Evolutionary conservation across 2,888 invertebrate genomes (phyloP), one percentile per base, ranked within the genome.

Genomic region (Mayetiola destructor): DNA sequence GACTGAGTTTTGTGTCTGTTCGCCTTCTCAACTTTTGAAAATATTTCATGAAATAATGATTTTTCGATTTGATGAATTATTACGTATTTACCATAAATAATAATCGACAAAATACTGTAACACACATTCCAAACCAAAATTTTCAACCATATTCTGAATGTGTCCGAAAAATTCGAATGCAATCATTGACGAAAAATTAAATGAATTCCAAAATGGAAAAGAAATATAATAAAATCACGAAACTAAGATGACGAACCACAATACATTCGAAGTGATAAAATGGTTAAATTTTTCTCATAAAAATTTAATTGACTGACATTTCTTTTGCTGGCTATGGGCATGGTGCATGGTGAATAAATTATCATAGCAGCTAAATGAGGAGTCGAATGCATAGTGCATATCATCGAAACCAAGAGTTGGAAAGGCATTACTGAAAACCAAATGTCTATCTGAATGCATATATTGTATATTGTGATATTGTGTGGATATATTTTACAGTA

Each of bases 221-320:
- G 16, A 27, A 48, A 23, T n/a, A n/a, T 48, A 27, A 20, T n/a
- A 14, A 48, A 48, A 1, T 2, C 6, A 12, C 6, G 27, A 23
- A 48, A 23, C 3, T 12, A 23, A 5, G 48, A 48, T 27, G 48
- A 48, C 27, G 48, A 27, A 27, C 27, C 29, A 23, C 48, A 27
- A n/a, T n/a, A n/a, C n/a, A n/a, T 3, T 27, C 5, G 23, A 48
- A n/a, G 48, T 48, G 27, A 27, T n/a, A 27, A 27, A 27, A 23
- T 48, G 48, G 48, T 48, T 48, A 48, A 27, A 48, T 48, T 48
- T 48, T 27, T 40, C 42, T n/a, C 48, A 48, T 48, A 48, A 48
- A 48, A n/a, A 48, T 4, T 48, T 48, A 48, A 48, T 48, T 48
- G 48, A 48, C 27, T 23, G 27, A 27, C 48, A 48, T 48, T n/a